Evolutionary conservation across 2,797 vertebrate genomes (phyloP).

Genomic region (Lepilemur septentrionalis): DNA sequence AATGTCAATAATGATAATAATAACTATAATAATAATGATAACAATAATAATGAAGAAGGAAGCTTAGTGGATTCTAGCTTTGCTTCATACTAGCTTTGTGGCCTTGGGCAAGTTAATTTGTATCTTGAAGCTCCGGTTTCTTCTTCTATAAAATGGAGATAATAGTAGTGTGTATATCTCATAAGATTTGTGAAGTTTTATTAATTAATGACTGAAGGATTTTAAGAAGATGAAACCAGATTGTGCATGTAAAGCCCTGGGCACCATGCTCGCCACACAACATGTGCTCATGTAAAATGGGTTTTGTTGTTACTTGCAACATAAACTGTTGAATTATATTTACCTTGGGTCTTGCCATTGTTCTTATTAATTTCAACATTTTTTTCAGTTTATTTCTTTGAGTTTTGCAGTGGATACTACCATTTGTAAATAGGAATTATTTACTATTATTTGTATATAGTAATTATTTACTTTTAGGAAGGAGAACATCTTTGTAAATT

Average conservation of each 20-base stretch:
- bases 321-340: neutral
- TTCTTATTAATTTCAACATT: neutral
- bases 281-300: neutral
- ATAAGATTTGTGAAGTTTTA: neutral
- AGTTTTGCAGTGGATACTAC: neutral
- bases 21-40: neutral
- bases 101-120: neutral
- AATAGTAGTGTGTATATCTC: neutral
- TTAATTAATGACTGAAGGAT: neutral
- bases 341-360: neutral
- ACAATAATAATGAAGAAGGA: neutral
- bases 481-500: too few relatives aligned
- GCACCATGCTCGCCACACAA: neutral
- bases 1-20: neutral
- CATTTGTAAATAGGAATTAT: neutral
- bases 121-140: neutral
- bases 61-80: neutral
- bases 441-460: too few relatives aligned
- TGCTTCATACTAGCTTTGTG: neutral
- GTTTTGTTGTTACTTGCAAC: neutral
- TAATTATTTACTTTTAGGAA: too few relatives aligned
- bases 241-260: neutral
- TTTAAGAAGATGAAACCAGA: neutral
- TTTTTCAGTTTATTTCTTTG: neutral
- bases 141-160: neutral